phyloP scores from a whole-genome alignment of 1,140 invertebrate species.

The Holcopasites calliopsidis region DNA sequence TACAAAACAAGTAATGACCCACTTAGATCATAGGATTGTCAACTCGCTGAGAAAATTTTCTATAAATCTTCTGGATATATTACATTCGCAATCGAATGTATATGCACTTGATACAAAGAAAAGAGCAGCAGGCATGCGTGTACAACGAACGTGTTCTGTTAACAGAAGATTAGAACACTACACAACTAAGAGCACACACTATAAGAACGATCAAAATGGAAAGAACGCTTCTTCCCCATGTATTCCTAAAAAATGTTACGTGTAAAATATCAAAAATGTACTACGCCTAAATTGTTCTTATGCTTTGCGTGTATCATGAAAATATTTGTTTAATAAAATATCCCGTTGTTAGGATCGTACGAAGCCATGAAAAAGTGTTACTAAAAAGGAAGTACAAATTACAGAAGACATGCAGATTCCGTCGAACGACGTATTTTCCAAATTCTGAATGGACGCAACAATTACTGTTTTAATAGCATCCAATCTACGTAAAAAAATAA shows the following conservation, averaged over 20 bases:
- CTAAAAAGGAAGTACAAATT: conserved; percentile 21
- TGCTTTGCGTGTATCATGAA: not conserved
- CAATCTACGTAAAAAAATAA: too few relatives aligned
- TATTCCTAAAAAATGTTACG: not conserved
- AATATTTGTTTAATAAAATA: not conserved
- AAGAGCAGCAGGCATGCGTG: conserved; percentile 71
- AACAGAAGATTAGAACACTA: conserved; percentile 64
- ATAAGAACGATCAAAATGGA: conserved; percentile 53
- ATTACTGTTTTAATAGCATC: too few relatives aligned
- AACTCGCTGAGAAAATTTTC: conserved; percentile 9
- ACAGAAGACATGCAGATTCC: conserved; percentile 25
- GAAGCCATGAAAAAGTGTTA: conserved; percentile 17
- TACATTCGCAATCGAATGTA: conserved; percentile 42
- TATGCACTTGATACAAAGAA: conserved; percentile 36
- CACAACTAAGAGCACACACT: conserved; percentile 63
- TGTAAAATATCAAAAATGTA: conserved; percentile 1
- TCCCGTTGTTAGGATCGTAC: not conserved
- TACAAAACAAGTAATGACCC: not conserved
- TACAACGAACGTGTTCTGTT: conserved; percentile 62
- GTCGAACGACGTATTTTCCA: not conserved
- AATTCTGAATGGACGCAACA: not conserved
- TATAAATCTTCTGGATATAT: conserved; percentile 32
- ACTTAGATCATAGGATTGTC: conserved; percentile 11
- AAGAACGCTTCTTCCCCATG: conserved; percentile 23
- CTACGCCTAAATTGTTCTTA: not conserved